Conservation (phyloP, 1,140 invertebrate species). For the Monochamus saltuarius region DNA sequence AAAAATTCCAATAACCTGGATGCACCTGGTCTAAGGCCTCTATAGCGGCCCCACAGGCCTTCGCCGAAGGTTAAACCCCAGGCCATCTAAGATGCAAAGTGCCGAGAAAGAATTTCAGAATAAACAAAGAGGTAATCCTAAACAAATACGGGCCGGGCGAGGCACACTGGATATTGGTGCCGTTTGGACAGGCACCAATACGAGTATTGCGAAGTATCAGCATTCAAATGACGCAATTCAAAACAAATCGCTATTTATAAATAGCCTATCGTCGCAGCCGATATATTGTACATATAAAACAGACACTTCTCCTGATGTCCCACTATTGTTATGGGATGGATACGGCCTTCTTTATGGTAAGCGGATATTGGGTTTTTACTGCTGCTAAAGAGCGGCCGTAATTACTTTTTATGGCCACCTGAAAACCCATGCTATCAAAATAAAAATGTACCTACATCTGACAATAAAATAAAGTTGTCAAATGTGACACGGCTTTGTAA, state of each 20-base stretch:
- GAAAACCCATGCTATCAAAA: background rate
- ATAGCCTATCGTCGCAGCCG: slow-evolving; percentile 1
- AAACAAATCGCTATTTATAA: slow-evolving; percentile 31
- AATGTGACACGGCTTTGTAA: no score
- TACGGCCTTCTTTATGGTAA: slow-evolving; percentile 30
- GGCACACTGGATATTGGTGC: slow-evolving; percentile 22
- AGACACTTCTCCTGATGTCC: slow-evolving; percentile 32
- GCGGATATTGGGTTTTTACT: slow-evolving; percentile 4
- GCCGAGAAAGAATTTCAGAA: slow-evolving; percentile 13
- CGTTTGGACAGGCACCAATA: slow-evolving; percentile 39
- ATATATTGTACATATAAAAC: no score
- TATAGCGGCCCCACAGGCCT: no score
- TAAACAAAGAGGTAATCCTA: slow-evolving; percentile 38
- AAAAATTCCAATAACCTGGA: no score
- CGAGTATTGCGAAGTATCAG: slow-evolving; percentile 39
- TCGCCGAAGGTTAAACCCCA: slow-evolving; percentile 12
- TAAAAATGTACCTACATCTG: background rate
- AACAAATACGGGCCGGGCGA: slow-evolving; percentile 33
- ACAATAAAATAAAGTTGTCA: background rate
- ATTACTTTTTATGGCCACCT: slow-evolving; percentile 2
- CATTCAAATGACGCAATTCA: slow-evolving; percentile 46
- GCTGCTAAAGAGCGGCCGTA: background rate
- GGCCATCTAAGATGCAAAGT: slow-evolving; percentile 10
- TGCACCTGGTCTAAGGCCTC: no score
- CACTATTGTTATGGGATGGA: slow-evolving; percentile 31